Conservation (phyloP, 2,113 vertebrate species). For the Eretmochelys imbricata region DNA sequence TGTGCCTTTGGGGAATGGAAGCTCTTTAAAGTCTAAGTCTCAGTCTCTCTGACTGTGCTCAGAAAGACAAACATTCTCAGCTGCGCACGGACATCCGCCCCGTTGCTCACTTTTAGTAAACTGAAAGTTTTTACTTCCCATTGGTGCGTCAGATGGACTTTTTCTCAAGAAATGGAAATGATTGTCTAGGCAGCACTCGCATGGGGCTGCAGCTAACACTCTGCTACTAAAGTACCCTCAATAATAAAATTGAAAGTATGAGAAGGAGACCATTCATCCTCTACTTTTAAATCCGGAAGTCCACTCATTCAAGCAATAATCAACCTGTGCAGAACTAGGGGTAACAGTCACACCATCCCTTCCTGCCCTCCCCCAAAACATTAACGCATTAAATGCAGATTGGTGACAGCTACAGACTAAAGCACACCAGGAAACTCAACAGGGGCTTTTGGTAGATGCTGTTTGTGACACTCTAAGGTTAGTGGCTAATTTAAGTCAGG, state of each 20-base stretch:
- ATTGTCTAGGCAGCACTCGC: slow-evolving; percentile 37
- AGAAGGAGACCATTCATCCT: slow-evolving; percentile 58
- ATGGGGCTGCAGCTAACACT: slow-evolving; percentile 22
- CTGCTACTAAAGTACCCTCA: slow-evolving; percentile 32
- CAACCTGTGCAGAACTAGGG: neutral
- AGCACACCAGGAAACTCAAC: slow-evolving; percentile 54
- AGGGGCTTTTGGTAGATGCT: slow-evolving; percentile 41
- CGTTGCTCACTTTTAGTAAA: slow-evolving; percentile 39
- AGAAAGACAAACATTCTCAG: neutral
- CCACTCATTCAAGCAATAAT: slow-evolving; percentile 51
- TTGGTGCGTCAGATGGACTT: slow-evolving; percentile 62
- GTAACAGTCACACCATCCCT: slow-evolving; percentile 12
- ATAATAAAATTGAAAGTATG: slow-evolving; percentile 61
- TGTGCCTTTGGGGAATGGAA: neutral
- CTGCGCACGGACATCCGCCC: neutral
- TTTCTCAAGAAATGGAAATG: slow-evolving; percentile 64
- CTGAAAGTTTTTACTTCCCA: slow-evolving; percentile 66
- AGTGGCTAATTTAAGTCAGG: slow-evolving; percentile 48
- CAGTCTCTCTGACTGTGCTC: neutral
- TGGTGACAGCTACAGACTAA: neutral
- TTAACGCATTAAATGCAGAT: slow-evolving; percentile 18
- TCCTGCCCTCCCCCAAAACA: slow-evolving; percentile 25
- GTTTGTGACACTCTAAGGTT: slow-evolving; percentile 45
- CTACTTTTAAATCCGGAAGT: slow-evolving; percentile 61
- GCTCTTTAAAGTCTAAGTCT: neutral